A percentile compares a stretch with the other conserved stretches of the same genome.
Conservation (phyloP, 2,113 vertebrate species). For the Salvator merianae region DNA sequence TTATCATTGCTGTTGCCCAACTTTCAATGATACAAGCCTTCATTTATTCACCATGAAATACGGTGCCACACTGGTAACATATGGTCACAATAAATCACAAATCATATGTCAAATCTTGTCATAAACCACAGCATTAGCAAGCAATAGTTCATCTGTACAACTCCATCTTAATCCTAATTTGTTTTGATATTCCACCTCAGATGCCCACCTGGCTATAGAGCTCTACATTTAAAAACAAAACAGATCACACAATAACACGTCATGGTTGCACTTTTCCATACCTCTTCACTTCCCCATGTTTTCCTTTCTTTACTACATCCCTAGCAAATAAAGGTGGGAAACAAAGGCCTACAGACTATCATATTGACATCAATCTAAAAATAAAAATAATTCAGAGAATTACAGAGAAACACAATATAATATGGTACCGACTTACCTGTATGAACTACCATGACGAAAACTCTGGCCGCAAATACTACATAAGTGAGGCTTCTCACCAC, state of each 20-base stretch:
- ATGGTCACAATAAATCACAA: background rate
- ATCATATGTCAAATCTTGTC: background rate
- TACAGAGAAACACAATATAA: no score
- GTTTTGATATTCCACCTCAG: background rate
- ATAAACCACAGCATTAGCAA: no score
- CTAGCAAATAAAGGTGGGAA: no score
- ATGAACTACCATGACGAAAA: slow-evolving; percentile 97
- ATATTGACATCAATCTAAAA: no score
- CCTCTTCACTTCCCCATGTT: no score
- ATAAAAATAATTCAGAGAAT: no score
- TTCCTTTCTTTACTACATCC: no score
- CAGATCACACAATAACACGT: background rate
- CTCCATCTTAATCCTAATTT: background rate
- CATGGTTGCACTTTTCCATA: no score
- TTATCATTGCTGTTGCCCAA: background rate
- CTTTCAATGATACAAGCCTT: background rate
- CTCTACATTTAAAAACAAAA: background rate
- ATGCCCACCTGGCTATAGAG: background rate
- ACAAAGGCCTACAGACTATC: no score
- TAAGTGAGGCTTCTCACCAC: slow-evolving; percentile 96
- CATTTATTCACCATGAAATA: background rate
- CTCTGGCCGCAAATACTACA: slow-evolving; percentile 98
- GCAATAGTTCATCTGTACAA: no score
- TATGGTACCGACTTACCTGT: slow-evolving; percentile 79
- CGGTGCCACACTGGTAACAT: background rate